Base-by-base conservation (phyloP, 1,140 invertebrate genomes). In the Wasmannia auropunctata region DNA sequence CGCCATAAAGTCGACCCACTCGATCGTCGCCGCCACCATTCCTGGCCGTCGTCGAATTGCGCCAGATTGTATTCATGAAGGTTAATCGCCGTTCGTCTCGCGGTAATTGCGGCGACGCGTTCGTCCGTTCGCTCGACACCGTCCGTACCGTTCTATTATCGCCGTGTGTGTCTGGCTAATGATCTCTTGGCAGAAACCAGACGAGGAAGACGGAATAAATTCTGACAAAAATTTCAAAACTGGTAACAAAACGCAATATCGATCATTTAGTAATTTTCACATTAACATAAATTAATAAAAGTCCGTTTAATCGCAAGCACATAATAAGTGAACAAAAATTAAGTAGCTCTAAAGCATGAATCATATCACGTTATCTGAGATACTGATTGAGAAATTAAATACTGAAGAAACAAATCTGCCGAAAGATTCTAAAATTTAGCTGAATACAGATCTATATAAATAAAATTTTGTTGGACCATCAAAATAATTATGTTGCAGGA, bases 1-100 rank as follows among this genome's bases (percentile, higher is more conserved):
- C 80, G 75, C 75, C 87, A 84, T 90, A 89, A 92, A 92, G 89
- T 91, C 89, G 87, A 91, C 88, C 88, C 88, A 87, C 86, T 88
- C 87, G 80, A 86, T 80, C 56, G 65, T 43, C 77, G 62, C 6
- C 58, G 62, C n/a, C 80, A 84, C 22, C 76, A 75, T 81, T 69
- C 85, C 69, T n/a, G n/a, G 75, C 19, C 62, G 62, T 60, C 76
- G 72, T 88, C 77, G 75, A 31, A 56, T 65, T 65, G 54, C 60
- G 69, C 46, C 31, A 37, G 34, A 89, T 89, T 87, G 58, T 51
- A 86, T 88, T 89, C 85, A 65, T 58, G 87, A 67, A 62, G 76
- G 87, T 83, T 83, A 88, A 88, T 86, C 84, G 69, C 31, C 40
- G 34, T 56, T 84, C 85, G 62, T 56, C 70, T n/a, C 40, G 51